These are phyloP conservation scores for Leucophenga maculata DNA, from an alignment of 2,888 invertebrate species.

Conservation along the genomic window DNA sequence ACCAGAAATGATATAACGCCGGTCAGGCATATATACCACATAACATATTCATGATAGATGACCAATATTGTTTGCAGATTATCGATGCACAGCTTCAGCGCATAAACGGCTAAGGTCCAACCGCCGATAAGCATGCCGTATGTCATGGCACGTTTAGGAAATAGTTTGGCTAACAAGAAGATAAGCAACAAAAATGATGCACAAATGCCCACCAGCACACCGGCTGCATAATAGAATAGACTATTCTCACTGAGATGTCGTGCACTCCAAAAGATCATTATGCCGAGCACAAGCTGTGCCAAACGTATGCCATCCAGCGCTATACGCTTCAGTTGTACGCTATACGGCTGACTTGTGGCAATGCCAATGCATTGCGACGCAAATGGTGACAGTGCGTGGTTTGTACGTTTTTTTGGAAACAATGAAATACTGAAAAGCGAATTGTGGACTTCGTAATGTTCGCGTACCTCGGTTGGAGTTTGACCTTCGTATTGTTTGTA, in stretches of 20 bases:
- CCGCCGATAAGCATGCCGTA: constrained; percentile 86
- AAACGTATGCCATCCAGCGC: constrained; percentile 84
- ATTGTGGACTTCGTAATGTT: constrained; percentile 79
- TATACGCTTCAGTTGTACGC: constrained; percentile 76
- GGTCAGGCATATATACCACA: constrained; percentile 81
- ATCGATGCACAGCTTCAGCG: constrained; percentile 84
- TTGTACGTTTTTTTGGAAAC: constrained; percentile 77
- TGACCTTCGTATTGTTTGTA: constrained; percentile 81
- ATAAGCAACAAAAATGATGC: constrained; percentile 87
- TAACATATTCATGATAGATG: constrained; percentile 82
- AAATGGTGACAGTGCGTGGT: constrained; percentile 79
- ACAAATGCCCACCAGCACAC: constrained; percentile 84
- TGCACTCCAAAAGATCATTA: constrained; percentile 81
- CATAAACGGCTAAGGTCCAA: constrained; percentile 82
- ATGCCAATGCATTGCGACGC: constrained; percentile 82
- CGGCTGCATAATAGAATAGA: constrained; percentile 89
- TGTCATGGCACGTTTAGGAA: constrained; percentile 86
- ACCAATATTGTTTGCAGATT: constrained; percentile 81
- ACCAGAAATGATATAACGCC: constrained; percentile 85
- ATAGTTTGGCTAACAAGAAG: constrained; percentile 83
- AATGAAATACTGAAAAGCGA: constrained; percentile 81
- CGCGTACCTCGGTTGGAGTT: constrained; percentile 78
- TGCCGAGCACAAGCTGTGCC: constrained; percentile 77
- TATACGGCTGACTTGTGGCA: constrained; percentile 77
- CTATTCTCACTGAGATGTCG: constrained; percentile 82